A percentile compares a stretch with the other conserved stretches of the same genome.
Conservation (phyloP, 1,140 invertebrate species). For the Brachystomella parvula region DNA sequence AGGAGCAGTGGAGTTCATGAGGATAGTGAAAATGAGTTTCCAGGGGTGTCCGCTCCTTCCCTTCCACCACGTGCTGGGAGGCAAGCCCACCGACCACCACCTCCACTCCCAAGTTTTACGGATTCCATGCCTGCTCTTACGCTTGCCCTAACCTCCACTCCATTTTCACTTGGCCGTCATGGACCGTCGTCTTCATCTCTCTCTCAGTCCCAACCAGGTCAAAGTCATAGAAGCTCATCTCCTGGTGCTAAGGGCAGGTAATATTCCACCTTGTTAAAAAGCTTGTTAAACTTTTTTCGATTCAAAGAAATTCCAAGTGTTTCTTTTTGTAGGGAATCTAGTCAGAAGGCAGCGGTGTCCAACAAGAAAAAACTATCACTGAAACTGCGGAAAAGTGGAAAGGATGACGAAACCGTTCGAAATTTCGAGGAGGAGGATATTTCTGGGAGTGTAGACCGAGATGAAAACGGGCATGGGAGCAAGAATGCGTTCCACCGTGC, state of each 20-base stretch:
- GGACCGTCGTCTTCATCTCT: not conserved
- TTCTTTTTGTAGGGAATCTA: conserved; percentile 20
- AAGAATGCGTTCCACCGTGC: conserved; percentile 42
- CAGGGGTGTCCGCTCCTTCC: conserved; percentile 12
- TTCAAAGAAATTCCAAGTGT: not conserved
- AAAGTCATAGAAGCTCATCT: conserved; percentile 12
- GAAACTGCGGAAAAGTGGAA: conserved; percentile 29
- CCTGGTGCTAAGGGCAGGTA: not conserved
- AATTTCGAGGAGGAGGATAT: conserved; percentile 23
- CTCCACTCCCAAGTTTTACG: conserved; percentile 16
- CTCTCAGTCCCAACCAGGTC: not conserved
- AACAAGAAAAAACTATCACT: conserved; percentile 36
- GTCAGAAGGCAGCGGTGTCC: conserved; percentile 24
- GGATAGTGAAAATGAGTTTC: conserved; percentile 48
- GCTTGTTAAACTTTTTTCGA: too few relatives aligned
- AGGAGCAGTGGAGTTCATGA: conserved; percentile 54
- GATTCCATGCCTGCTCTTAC: conserved; percentile 34
- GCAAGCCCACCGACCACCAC: not conserved
- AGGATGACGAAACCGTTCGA: conserved; percentile 11
- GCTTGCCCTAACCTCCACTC: conserved; percentile 25
- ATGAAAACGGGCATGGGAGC: conserved; percentile 30
- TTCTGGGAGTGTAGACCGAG: conserved; percentile 16
- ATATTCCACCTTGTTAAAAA: not conserved
- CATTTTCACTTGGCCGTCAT: conserved; percentile 15
- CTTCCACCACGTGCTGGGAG: conserved; percentile 15